Evolutionary conservation across 2,888 invertebrate genomes (phyloP).

Genomic region (Acleris emargana): DNA sequence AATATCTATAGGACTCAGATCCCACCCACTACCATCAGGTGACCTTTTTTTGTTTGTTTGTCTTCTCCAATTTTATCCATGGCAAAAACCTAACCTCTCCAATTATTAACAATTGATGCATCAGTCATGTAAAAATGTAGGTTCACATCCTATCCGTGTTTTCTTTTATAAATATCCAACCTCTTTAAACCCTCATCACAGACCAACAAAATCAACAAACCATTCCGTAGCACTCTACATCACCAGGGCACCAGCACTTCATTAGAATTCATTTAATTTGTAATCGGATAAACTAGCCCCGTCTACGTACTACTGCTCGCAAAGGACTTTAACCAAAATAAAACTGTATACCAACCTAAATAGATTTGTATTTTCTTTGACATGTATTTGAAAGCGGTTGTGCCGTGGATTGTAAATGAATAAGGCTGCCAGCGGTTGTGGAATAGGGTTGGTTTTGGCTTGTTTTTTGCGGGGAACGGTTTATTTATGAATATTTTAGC

Average conservation of each 20-base stretch:
- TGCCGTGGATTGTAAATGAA: not conserved
- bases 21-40: no score
- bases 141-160: not conserved
- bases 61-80: no score
- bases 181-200: not conserved
- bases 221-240: slow-evolving; percentile 10
- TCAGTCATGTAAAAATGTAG: no score
- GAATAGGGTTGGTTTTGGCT: slow-evolving; percentile 7
- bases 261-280: slow-evolving; percentile 53
- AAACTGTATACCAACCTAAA: not conserved
- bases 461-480: slow-evolving; percentile 16
- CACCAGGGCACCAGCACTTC: slow-evolving; percentile 39
- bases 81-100: no score
- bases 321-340: slow-evolving; percentile 6
- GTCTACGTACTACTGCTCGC: slow-evolving; percentile 9
- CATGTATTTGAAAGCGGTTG: not conserved
- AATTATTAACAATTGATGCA: no score
- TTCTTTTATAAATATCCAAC: not conserved
- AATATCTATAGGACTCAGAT: no score
- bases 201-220: slow-evolving; percentile 12
- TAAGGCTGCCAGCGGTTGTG: not conserved
- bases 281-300: slow-evolving; percentile 40
- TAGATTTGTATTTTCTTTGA: slow-evolving; percentile 22
- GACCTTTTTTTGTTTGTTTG: no score
- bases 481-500: slow-evolving; percentile 48